Conservation (phyloP, 2,113 vertebrate species). For the Scomber colias region DNA sequence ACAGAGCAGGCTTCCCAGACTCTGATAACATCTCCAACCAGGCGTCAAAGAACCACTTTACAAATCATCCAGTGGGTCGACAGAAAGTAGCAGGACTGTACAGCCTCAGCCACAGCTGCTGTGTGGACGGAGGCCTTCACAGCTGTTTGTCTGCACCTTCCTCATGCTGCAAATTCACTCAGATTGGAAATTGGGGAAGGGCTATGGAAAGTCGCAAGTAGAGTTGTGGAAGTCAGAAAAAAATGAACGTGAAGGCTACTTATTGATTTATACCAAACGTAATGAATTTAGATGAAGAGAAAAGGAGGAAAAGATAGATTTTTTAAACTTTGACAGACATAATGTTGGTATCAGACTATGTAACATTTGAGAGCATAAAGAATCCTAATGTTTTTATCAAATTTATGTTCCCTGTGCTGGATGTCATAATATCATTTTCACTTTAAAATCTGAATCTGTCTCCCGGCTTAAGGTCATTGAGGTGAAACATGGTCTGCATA, state of each 20-base stretch:
- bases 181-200: background rate
- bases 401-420: background rate
- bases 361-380: background rate
- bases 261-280: too few relatives aligned
- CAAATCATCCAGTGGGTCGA: conserved; percentile 47
- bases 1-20: conserved; percentile 54
- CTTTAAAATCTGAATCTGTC: background rate
- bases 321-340: too few relatives aligned
- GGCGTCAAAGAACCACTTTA: conserved; percentile 64
- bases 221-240: background rate
- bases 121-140: background rate
- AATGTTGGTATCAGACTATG: too few relatives aligned
- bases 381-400: background rate
- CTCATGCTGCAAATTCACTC: conserved; percentile 8
- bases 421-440: background rate
- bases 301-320: too few relatives aligned
- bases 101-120: conserved; percentile 33
- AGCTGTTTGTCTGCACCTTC: background rate
- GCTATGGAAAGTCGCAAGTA: background rate
- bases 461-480: conserved; percentile 4
- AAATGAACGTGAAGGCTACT: too few relatives aligned
- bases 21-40: conserved; percentile 70
- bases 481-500: conserved; percentile 13
- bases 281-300: too few relatives aligned
- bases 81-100: conserved; percentile 43